These are phyloP conservation scores for Tetraodon nigroviridis DNA, from an alignment of 2,113 vertebrate species.

Conservation along the genomic window DNA sequence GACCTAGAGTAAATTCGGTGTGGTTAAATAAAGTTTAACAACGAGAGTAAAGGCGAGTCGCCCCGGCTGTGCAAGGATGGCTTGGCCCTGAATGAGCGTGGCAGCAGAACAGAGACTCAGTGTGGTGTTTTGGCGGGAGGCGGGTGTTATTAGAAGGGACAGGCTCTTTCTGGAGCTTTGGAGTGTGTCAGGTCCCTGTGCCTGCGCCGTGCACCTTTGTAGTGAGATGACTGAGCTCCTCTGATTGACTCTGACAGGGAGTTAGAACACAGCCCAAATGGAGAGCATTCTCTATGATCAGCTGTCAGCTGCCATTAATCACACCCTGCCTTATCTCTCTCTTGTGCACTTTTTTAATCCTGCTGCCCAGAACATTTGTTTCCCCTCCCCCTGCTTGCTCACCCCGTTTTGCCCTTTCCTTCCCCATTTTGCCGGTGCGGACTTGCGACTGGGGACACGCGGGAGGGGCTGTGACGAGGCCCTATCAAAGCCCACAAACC, in stretches of 20 bases:
- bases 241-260: slow-evolving; percentile 70
- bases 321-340: slow-evolving; percentile 62
- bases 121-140: slow-evolving; percentile 22
- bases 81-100: slow-evolving; percentile 29
- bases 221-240: slow-evolving; percentile 65
- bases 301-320: slow-evolving; percentile 72
- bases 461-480: slow-evolving; percentile 41
- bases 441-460: slow-evolving; percentile 44
- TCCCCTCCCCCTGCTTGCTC: slow-evolving; percentile 19
- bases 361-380: slow-evolving; percentile 18
- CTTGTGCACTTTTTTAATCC: slow-evolving; percentile 49
- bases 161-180: slow-evolving; percentile 58
- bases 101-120: slow-evolving; percentile 30
- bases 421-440: slow-evolving; percentile 22
- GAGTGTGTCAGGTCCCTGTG: slow-evolving; percentile 57
- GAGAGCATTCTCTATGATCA: slow-evolving; percentile 70
- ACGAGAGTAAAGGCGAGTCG: slow-evolving; percentile 2
- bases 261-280: slow-evolving; percentile 65
- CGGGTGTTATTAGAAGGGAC: slow-evolving; percentile 54
- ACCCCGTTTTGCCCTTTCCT: slow-evolving; percentile 11
- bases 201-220: slow-evolving; percentile 67
- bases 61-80: slow-evolving; percentile 1
- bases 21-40: slow-evolving; percentile 5
- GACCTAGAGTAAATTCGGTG: too few species aligned
- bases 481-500: slow-evolving; percentile 49